These are phyloP conservation scores for Rhynchomys soricoides DNA, from an alignment of 2,113 vertebrate species.

Conservation along the genomic window DNA sequence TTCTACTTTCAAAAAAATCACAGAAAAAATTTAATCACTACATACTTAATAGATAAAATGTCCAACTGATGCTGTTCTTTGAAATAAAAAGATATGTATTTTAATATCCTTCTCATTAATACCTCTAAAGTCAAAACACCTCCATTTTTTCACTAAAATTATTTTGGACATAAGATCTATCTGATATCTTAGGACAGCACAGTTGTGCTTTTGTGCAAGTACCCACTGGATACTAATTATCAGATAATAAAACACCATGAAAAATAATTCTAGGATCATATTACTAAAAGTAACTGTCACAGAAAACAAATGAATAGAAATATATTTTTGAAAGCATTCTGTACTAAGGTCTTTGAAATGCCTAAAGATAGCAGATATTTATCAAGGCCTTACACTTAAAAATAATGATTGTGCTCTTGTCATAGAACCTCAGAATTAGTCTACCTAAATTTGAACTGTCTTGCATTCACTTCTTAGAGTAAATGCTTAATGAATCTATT, in stretches of 20 bases:
- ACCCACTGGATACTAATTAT: neutral
- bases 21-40: neutral
- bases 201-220: neutral
- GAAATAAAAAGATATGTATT: neutral
- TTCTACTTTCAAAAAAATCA: slow-evolving; percentile 2
- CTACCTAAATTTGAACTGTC: neutral
- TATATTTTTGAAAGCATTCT: neutral
- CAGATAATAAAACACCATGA: neutral
- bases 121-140: neutral
- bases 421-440: neutral
- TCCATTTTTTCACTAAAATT: neutral
- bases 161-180: neutral
- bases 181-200: neutral
- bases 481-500: neutral
- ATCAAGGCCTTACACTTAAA: neutral
- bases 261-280: neutral
- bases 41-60: neutral
- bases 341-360: neutral
- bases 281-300: neutral
- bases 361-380: neutral
- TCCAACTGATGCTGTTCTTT: neutral
- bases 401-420: neutral
- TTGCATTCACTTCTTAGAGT: neutral
- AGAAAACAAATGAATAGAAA: neutral
- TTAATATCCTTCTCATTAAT: neutral